A percentile compares a stretch with the other conserved stretches of the same genome.
These are phyloP conservation scores for Anagyrus pseudococci DNA, from an alignment of 2,888 invertebrate genomes.

Conservation along the genomic window DNA sequence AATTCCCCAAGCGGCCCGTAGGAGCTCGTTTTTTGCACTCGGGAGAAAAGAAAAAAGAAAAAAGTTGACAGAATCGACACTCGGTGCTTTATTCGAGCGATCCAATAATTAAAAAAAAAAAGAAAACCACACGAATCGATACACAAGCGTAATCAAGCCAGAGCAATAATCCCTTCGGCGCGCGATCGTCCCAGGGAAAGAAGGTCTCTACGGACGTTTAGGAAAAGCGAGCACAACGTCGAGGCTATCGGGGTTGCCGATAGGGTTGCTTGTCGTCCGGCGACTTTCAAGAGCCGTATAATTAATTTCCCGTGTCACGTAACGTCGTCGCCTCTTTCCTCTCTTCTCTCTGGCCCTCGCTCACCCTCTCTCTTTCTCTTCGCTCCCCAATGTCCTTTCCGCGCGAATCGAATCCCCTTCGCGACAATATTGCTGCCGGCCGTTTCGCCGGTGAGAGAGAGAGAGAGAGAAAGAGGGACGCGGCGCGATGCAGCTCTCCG, in stretches of 20 bases:
- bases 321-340: conserved; percentile 35
- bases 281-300: conserved; percentile 59
- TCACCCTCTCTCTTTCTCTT: too few species aligned
- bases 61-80: not conserved
- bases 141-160: not conserved
- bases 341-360: conserved; percentile 25
- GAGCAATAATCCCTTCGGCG: not conserved
- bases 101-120: conserved; percentile 32
- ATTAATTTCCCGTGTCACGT: conserved; percentile 61
- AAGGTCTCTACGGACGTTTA: not conserved
- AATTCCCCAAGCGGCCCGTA: too few species aligned
- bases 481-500: conserved; percentile 49
- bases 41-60: too few species aligned
- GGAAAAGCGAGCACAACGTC: not conserved
- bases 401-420: conserved; percentile 38
- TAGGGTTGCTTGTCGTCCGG: conserved; percentile 38
- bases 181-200: not conserved
- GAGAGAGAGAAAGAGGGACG: not conserved
- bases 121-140: conserved; percentile 25
- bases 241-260: conserved; percentile 11
- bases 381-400: too few species aligned
- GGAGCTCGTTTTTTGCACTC: too few species aligned
- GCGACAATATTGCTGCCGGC: conserved; percentile 60
- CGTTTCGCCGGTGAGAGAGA: conserved; percentile 58
- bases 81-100: conserved; percentile 13